Evolutionary conservation across 2,797 vertebrate species (phyloP), one percentile per base, ranked within the genome.

Genomic region (Salmo trutta): DNA sequence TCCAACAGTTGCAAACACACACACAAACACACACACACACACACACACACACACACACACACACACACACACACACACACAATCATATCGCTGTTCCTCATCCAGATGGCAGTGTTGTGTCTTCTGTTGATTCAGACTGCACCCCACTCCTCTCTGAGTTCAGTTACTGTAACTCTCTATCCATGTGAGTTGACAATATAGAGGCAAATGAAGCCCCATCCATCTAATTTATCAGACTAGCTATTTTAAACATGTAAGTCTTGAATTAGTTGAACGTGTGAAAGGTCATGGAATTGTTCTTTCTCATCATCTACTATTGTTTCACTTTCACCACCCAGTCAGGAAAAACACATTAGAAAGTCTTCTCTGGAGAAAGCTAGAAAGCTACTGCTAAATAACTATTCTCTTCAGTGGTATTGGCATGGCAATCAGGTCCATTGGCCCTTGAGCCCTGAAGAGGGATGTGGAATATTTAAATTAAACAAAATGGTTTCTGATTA

Each of bases 181-280:
- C 86, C 88, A 77, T 86, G 82, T 73, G 77, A 81, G 84, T 87
- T 88, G 77, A 82, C 85, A 84, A 88, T 90, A 86, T 80, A 80
- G 81, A 86, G 15, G 72, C 72, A 70, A 90, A 88, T 86, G 77
- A 86, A 89, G 87, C 77, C 76, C 5, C 78, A 83, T 72, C 81
- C 76, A 73, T 77, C 83, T 77, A 77, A 77, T 86, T 88, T 85
- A 83, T 79, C 79, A 84, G 73, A 86, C 82, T 47, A 47, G 10
- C 10, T 82, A 75, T 77, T 90, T 90, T 90, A 81, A 82, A 90
- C 87, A 89, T 90, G 85, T 88, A 87, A 91, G 91, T 91, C 84
- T 64, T 64, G 83, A 87, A 88, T n/a, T 83, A 47, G 78, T 3
- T 73, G 84, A 86, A 84, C 74, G 81, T 78, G 82, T 21, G 54